Conservation (phyloP, 2,113 vertebrate species). For the Clupea harengus region DNA sequence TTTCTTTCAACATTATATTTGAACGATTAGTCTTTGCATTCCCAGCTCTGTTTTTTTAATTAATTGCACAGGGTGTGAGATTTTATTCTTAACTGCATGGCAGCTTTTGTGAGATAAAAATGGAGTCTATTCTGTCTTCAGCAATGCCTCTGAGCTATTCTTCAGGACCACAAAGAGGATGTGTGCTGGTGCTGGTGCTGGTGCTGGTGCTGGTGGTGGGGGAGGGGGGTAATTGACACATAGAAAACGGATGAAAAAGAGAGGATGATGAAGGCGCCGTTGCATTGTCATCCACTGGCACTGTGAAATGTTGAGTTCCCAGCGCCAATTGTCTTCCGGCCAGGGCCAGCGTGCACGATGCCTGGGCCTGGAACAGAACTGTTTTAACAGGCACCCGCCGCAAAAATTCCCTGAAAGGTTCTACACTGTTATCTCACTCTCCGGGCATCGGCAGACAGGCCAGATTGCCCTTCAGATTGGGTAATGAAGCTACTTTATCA, state of each 20-base stretch:
- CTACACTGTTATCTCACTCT: slow-evolving; percentile 32
- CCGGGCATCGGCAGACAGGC: slow-evolving; percentile 43
- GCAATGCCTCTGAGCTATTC: background rate
- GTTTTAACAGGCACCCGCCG: slow-evolving; percentile 41
- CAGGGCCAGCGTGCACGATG: background rate
- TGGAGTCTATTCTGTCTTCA: background rate
- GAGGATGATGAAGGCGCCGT: background rate
- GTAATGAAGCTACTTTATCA: slow-evolving; percentile 74
- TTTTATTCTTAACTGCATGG: background rate
- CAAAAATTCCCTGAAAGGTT: slow-evolving; percentile 32
- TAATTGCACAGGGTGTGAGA: background rate
- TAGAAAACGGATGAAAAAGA: background rate
- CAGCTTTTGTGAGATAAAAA: background rate
- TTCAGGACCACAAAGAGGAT: background rate
- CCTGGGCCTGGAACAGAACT: slow-evolving; percentile 30
- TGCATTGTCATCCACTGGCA: background rate
- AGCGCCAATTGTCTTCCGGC: slow-evolving; percentile 34
- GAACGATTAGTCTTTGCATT: background rate
- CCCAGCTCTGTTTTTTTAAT: background rate
- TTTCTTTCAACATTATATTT: slow-evolving; percentile 1
- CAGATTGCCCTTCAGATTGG: slow-evolving; percentile 69
- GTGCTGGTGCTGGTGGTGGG: background rate
- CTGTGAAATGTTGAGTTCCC: background rate
- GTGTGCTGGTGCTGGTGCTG: background rate
- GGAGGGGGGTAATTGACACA: background rate